Evolutionary conservation across 2,888 invertebrate species (phyloP).

Genomic region (Coremacera marginata): DNA sequence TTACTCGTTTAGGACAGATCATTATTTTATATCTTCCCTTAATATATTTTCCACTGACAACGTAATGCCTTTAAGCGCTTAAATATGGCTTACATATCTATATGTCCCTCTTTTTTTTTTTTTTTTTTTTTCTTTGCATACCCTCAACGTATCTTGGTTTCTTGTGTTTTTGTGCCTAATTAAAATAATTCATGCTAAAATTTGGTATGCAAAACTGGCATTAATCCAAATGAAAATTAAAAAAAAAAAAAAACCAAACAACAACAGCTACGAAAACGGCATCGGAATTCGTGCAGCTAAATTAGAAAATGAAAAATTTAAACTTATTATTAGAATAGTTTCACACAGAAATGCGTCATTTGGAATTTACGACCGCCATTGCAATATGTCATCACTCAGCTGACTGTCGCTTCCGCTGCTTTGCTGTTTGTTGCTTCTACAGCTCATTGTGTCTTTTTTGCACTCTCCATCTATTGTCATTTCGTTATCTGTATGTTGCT

Average conservation of each 20-base stretch:
- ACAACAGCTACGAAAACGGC: not conserved
- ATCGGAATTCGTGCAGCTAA: not conserved
- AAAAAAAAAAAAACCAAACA: not conserved
- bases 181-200: not conserved
- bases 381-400: conserved; percentile 26
- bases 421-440: not conserved
- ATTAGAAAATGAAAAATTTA: conserved; percentile 18
- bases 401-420: not conserved
- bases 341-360: conserved; percentile 12
- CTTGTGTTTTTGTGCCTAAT: not conserved
- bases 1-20: no score
- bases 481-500: conserved; percentile 3
- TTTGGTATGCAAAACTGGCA: not conserved
- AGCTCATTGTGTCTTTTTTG: not conserved
- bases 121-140: no score
- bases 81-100: no score
- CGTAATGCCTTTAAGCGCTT: no score
- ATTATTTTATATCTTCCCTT: no score
- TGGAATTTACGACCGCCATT: conserved; percentile 30
- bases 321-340: conserved; percentile 21
- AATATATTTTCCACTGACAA: no score
- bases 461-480: not conserved
- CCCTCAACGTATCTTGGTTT: no score
- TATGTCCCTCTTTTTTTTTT: no score
- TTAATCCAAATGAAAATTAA: not conserved